Evolutionary conservation across 2,113 vertebrate species (phyloP), one percentile per base, ranked within the genome.

Genomic region (Pyxicephalus adspersus): DNA sequence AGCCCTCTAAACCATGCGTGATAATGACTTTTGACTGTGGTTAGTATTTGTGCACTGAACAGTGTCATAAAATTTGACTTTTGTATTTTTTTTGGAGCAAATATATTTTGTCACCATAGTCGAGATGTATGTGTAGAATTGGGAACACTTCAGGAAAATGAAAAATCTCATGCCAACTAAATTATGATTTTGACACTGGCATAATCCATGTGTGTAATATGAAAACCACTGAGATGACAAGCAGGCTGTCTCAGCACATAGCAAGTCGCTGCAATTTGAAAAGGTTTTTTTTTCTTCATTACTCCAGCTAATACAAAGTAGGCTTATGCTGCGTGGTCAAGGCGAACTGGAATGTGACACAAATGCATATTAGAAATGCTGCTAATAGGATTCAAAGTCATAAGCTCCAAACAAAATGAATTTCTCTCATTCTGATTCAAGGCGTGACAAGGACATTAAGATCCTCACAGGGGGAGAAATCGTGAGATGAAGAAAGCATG

Each of bases 391-490:
- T 63, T 83, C 55, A 83, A 86, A 84, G 82, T 84, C 25, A 67
- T 65, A 83, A 20, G 66, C 64, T 84, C 85, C 84, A 87, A 87
- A 83, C 22, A 85, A 83, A 84, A 76, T 73, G 76, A 61, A 80
- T 23, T 83, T 87, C 77, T 83, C 7, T 83, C 73, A 71, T 78
- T 75, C 73, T 81, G 73, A 83, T 84, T 82, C 81, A 57, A 80
- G 73, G 61, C 50, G 71, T 79, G 13, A 29, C 55, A 29, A 70
- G 15, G 38, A 82, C 70, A 75, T 82, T 83, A 87, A 80, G 16
- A 79, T 66, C 55, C 61, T 28, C 72, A 60, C 25, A 64, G 61
- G 64, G 83, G 84, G 84, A 83, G 26, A 86, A 86, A 83, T 76
- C 78, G 20, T 71, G 34, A 54, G 84, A 34, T 1, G 3, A 83